phyloP scores from a whole-genome alignment of 2,113 vertebrate genomes.

The Thamnophis sirtalis region DNA sequence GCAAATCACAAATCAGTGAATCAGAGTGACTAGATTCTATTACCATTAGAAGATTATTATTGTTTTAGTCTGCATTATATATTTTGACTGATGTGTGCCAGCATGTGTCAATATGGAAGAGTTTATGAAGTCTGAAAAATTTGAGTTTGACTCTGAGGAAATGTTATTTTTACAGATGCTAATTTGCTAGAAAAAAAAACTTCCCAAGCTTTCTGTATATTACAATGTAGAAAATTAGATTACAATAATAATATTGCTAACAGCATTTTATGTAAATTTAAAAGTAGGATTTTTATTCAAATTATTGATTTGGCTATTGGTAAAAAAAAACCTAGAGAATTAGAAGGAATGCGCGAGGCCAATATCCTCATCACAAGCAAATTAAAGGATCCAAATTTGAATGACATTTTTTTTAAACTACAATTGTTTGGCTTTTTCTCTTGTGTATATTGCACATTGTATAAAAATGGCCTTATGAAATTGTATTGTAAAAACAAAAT shows the following conservation, averaged over 20 bases:
- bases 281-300: not conserved
- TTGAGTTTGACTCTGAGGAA: not conserved
- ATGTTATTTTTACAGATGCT: not conserved
- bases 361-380: not conserved
- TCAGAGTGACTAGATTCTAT: no score
- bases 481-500: no score
- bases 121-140: not conserved
- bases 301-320: not conserved
- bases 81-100: no score
- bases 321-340: not conserved
- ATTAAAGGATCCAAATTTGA: not conserved
- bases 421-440: not conserved
- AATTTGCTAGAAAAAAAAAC: not conserved
- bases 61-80: no score
- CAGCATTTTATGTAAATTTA: not conserved
- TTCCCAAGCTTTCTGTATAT: not conserved
- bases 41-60: no score
- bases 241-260: not conserved
- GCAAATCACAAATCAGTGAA: no score
- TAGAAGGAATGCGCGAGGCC: not conserved
- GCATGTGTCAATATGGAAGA: not conserved
- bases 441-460: not conserved
- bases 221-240: not conserved
- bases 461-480: not conserved
- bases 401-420: not conserved